Conservation (phyloP, 2,113 vertebrate genomes). For the Gopherus flavomarginatus region DNA sequence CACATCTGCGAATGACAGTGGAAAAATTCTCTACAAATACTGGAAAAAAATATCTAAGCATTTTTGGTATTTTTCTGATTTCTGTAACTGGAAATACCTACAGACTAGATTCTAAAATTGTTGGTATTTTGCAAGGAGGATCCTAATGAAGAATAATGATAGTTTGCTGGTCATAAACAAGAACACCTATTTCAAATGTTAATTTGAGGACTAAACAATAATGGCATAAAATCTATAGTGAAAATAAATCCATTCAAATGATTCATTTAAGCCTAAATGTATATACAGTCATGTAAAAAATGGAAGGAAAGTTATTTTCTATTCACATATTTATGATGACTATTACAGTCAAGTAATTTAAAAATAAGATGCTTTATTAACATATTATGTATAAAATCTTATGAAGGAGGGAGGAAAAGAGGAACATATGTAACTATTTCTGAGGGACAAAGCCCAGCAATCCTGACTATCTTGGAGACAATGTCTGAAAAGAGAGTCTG, state of each 20-base stretch:
- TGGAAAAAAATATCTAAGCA: slow-evolving; percentile 54
- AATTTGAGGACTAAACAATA: not conserved
- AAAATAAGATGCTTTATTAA: not conserved
- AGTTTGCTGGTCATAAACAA: not conserved
- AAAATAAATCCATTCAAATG: not conserved
- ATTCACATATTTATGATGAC: not conserved
- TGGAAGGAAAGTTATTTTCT: not conserved
- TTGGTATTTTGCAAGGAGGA: not conserved
- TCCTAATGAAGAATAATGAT: not conserved
- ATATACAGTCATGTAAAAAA: not conserved
- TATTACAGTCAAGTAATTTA: not conserved
- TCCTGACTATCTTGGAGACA: not conserved
- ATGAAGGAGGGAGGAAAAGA: not conserved
- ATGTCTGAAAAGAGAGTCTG: not conserved
- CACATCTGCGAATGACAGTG: slow-evolving; percentile 17
- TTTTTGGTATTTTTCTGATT: slow-evolving; percentile 10
- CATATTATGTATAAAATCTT: not conserved
- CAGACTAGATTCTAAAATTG: not conserved
- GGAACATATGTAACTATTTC: not conserved
- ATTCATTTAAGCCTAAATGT: not conserved
- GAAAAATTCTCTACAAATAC: slow-evolving; percentile 55
- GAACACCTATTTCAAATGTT: not conserved
- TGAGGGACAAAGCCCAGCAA: not conserved
- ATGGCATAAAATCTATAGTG: not conserved
- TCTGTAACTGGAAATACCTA: slow-evolving; percentile 21